Percentiles rank a stretch among this genome's conserved stretches.
These are phyloP conservation scores for Platyrinchus mystaceus DNA, from an alignment of 2,797 vertebrate species.

Conservation along the genomic window DNA sequence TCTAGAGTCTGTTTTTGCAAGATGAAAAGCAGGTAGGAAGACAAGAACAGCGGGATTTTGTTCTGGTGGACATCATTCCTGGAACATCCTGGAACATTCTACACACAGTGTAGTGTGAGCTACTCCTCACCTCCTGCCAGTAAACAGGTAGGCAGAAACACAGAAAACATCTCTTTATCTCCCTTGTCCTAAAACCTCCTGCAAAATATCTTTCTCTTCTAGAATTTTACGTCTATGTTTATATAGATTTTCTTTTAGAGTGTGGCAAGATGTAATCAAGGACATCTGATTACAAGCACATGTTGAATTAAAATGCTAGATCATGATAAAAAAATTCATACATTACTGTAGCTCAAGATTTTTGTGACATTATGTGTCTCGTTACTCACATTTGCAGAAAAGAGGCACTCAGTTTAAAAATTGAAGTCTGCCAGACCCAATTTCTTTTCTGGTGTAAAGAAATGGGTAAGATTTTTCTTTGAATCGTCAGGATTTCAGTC, in stretches of 20 bases:
- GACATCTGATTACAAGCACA: background rate
- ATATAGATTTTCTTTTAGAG: background rate
- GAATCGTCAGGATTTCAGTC: background rate
- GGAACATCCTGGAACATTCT: background rate
- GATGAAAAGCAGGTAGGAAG: background rate
- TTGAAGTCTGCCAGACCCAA: background rate
- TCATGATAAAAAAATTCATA: background rate
- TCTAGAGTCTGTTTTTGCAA: background rate
- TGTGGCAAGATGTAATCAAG: background rate
- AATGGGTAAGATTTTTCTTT: background rate
- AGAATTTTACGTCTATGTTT: background rate
- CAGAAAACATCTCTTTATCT: background rate
- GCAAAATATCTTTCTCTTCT: background rate
- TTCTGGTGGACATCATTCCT: background rate
- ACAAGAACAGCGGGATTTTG: background rate
- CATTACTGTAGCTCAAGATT: background rate
- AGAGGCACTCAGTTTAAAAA: background rate
- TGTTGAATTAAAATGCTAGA: background rate
- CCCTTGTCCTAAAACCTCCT: background rate
- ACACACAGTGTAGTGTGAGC: background rate
- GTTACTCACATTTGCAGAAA: background rate
- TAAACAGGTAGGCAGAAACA: background rate
- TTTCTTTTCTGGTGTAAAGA: background rate
- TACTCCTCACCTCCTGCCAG: background rate
- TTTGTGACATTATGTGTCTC: background rate